Conservation (phyloP, 2,113 vertebrate genomes). For the Amphilophus citrinellus region DNA sequence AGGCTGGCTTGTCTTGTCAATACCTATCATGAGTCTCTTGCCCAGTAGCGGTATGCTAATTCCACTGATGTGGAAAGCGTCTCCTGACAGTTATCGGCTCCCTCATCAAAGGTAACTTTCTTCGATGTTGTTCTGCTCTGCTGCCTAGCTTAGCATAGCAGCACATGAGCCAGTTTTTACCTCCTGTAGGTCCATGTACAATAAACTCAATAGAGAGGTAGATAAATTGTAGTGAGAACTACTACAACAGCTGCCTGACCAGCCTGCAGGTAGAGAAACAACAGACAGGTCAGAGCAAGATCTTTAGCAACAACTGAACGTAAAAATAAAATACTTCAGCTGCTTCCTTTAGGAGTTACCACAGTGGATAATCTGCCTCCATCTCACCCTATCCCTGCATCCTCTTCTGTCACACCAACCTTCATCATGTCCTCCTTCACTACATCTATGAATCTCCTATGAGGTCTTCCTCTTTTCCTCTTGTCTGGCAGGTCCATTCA, state of each 20-base stretch:
- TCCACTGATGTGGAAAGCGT: background rate
- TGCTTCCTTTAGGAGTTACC: background rate
- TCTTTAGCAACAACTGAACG: background rate
- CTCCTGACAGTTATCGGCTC: background rate
- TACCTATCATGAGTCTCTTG: background rate
- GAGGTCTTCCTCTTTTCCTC: too few relatives aligned
- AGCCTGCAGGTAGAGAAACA: background rate
- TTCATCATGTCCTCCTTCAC: background rate
- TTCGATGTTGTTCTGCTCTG: background rate
- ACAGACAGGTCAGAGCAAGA: background rate
- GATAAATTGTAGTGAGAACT: background rate
- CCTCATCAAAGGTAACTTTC: background rate
- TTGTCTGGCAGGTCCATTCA: too few relatives aligned
- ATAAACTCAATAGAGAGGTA: background rate
- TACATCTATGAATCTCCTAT: background rate
- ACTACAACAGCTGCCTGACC: background rate
- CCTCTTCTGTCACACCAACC: background rate
- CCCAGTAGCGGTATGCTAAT: fast-evolving
- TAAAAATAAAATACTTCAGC: background rate
- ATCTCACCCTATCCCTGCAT: background rate
- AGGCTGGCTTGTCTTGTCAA: background rate
- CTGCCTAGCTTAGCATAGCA: background rate
- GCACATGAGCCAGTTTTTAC: background rate
- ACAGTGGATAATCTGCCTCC: background rate
- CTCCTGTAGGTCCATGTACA: background rate